Conservation (phyloP, 2,113 vertebrate species). For the Pagrus major region DNA sequence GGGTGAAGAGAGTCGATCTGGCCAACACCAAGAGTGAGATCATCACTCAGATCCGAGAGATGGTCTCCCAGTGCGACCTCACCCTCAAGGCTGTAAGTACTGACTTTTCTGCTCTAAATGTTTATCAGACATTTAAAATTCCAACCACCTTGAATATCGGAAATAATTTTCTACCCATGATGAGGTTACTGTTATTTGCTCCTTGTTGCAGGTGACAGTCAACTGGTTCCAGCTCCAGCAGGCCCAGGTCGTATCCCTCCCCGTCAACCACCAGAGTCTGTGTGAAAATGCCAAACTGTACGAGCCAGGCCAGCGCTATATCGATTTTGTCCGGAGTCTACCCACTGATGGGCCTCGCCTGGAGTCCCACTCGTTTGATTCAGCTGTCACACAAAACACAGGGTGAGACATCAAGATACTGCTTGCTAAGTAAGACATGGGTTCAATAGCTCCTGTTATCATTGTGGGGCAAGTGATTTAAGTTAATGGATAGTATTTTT, state of each 20-base stretch:
- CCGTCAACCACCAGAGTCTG: conserved; percentile 91
- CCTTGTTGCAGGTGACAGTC: conserved; percentile 89
- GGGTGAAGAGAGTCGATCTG: conserved; percentile 89
- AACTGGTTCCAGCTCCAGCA: conserved; percentile 99
- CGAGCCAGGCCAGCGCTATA: conserved; percentile 94
- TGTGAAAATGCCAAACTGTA: conserved; percentile 95
- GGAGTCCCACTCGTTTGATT: conserved; percentile 86
- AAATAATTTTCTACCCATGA: neutral
- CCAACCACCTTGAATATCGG: neutral
- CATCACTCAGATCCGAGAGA: conserved; percentile 91
- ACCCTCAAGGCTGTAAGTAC: conserved; percentile 95
- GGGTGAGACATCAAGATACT: conserved; percentile 83
- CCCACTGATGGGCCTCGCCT: conserved; percentile 82
- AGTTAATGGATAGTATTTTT: neutral
- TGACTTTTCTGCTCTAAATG: neutral
- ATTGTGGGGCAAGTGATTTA: neutral
- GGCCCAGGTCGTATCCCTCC: conserved; percentile 91
- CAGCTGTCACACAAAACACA: conserved; percentile 78
- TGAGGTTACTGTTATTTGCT: neutral
- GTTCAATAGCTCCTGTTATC: neutral
- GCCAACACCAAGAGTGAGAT: conserved; percentile 92
- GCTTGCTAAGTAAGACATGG: neutral
- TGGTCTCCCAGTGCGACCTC: conserved; percentile 97
- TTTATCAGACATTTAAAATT: neutral
- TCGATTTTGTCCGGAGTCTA: conserved; percentile 90